Percentiles rank a stretch among this genome's conserved stretches.
Evolutionary conservation across 2,797 vertebrate genomes (phyloP).

Genomic region (Danio aesculapii): DNA sequence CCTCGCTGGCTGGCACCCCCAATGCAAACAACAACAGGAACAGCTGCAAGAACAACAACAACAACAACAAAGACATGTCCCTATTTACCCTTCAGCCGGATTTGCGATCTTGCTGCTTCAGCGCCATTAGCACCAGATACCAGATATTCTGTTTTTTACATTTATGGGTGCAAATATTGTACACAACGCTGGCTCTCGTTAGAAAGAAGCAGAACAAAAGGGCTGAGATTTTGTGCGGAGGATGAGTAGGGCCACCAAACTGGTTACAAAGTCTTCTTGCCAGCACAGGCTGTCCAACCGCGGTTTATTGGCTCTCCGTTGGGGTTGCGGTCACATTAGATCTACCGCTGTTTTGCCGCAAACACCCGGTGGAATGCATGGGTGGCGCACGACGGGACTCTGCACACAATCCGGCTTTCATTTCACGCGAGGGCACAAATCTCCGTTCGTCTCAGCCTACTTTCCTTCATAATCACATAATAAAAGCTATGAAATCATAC

Average conservation of each 20-base stretch:
- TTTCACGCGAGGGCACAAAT: conserved; percentile 67
- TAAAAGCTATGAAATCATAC: conserved; percentile 74
- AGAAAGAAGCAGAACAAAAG: conserved; percentile 34
- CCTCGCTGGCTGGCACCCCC: conserved; percentile 24
- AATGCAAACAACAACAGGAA: conserved; percentile 31
- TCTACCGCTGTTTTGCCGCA: conserved; percentile 71
- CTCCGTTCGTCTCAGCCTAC: conserved; percentile 54
- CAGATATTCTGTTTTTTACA: conserved; percentile 17
- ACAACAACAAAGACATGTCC: conserved; percentile 44
- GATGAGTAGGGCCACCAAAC: conserved; percentile 35
- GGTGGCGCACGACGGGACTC: conserved; percentile 70
- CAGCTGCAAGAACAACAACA: conserved; percentile 37
- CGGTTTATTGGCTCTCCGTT: conserved; percentile 78
- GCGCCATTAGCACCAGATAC: conserved; percentile 32
- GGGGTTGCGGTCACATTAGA: conserved; percentile 73
- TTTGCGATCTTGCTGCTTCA: conserved; percentile 8
- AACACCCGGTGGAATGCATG: conserved; percentile 79
- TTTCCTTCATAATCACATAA: conserved; percentile 73
- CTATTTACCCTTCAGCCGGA: conserved; percentile 36
- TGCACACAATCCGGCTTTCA: conserved; percentile 52
- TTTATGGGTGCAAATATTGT: conserved; percentile 40
- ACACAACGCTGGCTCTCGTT: conserved; percentile 62
- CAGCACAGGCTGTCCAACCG: conserved; percentile 73
- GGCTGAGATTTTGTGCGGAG: not conserved
- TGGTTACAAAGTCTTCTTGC: conserved; percentile 70